Conservation (phyloP, 2,113 vertebrate species). For the Amblyornis subalaris region DNA sequence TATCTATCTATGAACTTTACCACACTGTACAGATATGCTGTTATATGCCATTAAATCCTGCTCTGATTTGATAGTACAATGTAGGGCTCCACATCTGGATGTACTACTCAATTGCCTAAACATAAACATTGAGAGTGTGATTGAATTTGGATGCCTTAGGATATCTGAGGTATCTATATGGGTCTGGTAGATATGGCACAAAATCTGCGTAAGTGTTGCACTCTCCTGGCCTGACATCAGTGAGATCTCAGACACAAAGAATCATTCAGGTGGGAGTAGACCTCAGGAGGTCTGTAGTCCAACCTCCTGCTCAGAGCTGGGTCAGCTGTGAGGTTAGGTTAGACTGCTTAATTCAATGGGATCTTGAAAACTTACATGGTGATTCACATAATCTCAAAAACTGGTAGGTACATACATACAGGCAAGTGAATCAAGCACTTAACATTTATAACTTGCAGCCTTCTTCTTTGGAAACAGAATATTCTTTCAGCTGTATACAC, state of each 20-base stretch:
- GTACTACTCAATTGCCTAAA: background rate
- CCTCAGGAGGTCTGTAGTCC: background rate
- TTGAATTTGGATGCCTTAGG: background rate
- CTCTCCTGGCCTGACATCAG: background rate
- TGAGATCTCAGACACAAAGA: background rate
- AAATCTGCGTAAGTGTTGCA: background rate
- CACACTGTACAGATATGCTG: background rate
- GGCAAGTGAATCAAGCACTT: background rate
- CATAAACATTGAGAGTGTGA: background rate
- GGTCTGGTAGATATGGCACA: background rate
- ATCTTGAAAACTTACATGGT: background rate
- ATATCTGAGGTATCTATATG: background rate
- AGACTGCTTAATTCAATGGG: fast-evolving
- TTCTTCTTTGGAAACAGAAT: background rate
- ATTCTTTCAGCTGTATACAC: background rate
- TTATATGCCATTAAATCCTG: background rate
- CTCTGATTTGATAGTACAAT: background rate
- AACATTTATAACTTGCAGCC: background rate
- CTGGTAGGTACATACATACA: background rate
- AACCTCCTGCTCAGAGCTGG: background rate
- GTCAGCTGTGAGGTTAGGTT: background rate
- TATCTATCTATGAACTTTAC: background rate
- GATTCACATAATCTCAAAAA: background rate
- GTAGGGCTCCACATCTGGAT: background rate
- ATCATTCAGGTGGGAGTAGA: background rate